Conservation (phyloP, 2,113 vertebrate genomes). For the Struthio camelus region DNA sequence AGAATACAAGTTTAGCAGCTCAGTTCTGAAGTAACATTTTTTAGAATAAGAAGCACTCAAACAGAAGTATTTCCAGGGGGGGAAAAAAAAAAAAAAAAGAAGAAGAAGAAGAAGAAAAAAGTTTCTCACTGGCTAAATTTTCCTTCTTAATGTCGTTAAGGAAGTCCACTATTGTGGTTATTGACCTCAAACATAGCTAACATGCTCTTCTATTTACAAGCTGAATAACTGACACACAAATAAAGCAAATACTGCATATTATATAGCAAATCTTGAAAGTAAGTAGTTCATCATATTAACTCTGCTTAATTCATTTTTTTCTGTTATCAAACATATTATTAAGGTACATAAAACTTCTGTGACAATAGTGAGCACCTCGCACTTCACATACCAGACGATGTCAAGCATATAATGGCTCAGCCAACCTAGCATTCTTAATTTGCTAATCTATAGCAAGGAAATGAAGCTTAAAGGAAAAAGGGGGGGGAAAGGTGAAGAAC, state of each 20-base stretch:
- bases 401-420: slow-evolving; percentile 57
- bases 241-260: slow-evolving; percentile 15
- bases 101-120: not conserved
- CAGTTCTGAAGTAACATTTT: not conserved
- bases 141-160: not conserved
- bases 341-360: slow-evolving; percentile 50
- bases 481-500: not conserved
- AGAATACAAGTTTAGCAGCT: not conserved
- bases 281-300: slow-evolving; percentile 31
- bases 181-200: not conserved
- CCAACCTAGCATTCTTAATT: slow-evolving; percentile 42
- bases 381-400: slow-evolving; percentile 63
- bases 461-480: slow-evolving; percentile 42
- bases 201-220: not conserved
- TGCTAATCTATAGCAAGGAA: slow-evolving; percentile 67
- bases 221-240: slow-evolving; percentile 7
- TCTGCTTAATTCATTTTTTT: slow-evolving; percentile 33
- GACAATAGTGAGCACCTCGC: slow-evolving; percentile 57
- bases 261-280: slow-evolving; percentile 15
- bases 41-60: not conserved
- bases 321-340: slow-evolving; percentile 49
- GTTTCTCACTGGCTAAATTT: not conserved
- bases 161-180: not conserved
- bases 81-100: not conserved
- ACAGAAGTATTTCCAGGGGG: not conserved